These are phyloP conservation scores for Dendroctonus ponderosae DNA, from an alignment of 1,140 invertebrate species.

Conservation along the genomic window DNA sequence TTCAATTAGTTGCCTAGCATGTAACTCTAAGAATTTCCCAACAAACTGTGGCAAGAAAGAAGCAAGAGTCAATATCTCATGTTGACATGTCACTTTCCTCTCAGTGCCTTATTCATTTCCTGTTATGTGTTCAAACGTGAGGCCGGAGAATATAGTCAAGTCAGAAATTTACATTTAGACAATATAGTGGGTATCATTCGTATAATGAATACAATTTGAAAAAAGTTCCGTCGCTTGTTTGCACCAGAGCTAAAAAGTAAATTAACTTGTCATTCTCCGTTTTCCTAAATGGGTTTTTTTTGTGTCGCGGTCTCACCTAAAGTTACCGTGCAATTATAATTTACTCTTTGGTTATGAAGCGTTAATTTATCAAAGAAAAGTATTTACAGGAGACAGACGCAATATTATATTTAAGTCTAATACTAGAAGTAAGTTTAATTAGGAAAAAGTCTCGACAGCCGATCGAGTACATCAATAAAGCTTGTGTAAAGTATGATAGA, in stretches of 20 bases:
- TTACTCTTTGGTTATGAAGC: constrained; percentile 4
- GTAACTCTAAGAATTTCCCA: background rate
- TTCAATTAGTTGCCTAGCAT: constrained; percentile 3
- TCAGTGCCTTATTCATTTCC: constrained; percentile 30
- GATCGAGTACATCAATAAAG: no score
- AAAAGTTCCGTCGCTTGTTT: constrained; percentile 21
- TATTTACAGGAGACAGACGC: background rate
- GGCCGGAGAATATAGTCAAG: constrained; percentile 16
- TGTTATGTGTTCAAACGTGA: constrained; percentile 24
- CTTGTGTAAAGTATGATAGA: background rate
- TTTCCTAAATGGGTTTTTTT: constrained; percentile 31
- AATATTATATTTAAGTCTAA: background rate
- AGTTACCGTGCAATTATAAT: constrained; percentile 18
- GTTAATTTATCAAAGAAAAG: constrained; percentile 3
- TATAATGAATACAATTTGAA: constrained; percentile 29
- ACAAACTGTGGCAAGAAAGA: constrained; percentile 12
- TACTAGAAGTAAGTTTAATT: constrained; percentile 2
- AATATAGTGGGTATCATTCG: constrained; percentile 28
- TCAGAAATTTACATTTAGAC: constrained; percentile 30
- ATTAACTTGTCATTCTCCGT: constrained; percentile 25
- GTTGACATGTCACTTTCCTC: constrained; percentile 30
- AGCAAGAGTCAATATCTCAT: constrained; percentile 31
- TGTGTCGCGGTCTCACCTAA: constrained; percentile 12
- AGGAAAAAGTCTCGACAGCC: no score
- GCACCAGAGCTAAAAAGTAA: constrained; percentile 15